These are phyloP conservation scores for Penaeus vannamei DNA, from an alignment of 1,140 invertebrate species.

Conservation along the genomic window DNA sequence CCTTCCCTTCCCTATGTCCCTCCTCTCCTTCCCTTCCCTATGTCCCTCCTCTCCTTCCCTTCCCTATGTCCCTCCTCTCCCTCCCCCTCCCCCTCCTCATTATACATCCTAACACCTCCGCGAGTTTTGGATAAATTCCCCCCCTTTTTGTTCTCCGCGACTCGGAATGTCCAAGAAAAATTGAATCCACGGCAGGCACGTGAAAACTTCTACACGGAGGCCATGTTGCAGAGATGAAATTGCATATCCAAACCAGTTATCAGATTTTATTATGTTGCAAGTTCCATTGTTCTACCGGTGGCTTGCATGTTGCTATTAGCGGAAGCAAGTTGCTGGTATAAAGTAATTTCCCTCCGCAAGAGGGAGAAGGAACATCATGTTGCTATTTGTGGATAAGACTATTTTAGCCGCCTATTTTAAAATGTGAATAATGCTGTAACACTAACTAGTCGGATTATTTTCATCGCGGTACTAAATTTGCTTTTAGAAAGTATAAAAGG, in stretches of 20 bases:
- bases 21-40: not conserved
- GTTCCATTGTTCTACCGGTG: conserved; percentile 49
- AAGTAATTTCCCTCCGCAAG: conserved; percentile 13
- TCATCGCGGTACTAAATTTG: too few species aligned
- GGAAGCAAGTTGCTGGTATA: not conserved
- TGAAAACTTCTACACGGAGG: not conserved
- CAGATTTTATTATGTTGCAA: conserved; percentile 43
- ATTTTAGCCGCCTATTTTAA: too few species aligned
- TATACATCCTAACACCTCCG: not conserved
- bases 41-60: not conserved
- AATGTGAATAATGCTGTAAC: too few species aligned
- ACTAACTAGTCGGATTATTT: too few species aligned
- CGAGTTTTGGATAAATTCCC: too few species aligned
- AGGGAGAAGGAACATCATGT: not conserved
- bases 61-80: not conserved
- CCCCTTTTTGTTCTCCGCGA: too few species aligned
- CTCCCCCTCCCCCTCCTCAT: conserved; percentile 6
- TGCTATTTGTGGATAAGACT: too few species aligned
- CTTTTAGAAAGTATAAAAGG: too few species aligned
- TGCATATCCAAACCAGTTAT: conserved; percentile 53
- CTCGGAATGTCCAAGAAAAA: conserved; percentile 14
- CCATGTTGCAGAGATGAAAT: conserved; percentile 44
- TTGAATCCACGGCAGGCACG: conserved; percentile 39
- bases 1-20: not conserved
- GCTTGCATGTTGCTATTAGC: conserved; percentile 42